Evolutionary conservation across 2,797 vertebrate species (phyloP).

Genomic region (Gadopsis marmoratus): DNA sequence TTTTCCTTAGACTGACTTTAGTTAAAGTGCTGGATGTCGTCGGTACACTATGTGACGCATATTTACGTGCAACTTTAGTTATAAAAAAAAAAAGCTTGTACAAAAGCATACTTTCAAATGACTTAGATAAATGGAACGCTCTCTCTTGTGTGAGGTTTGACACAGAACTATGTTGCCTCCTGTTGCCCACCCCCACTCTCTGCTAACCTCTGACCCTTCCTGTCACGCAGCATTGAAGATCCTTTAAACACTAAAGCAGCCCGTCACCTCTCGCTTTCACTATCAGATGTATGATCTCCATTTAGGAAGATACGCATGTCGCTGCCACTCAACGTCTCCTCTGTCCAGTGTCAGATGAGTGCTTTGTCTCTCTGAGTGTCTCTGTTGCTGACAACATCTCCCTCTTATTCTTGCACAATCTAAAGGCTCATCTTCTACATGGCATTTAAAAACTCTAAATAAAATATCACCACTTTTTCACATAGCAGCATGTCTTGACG

Average conservation of each 20-base stretch:
- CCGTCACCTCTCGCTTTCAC: conserved; percentile 41
- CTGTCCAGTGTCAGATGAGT: background rate
- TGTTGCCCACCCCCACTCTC: background rate
- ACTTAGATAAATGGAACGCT: background rate
- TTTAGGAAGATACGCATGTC: conserved; percentile 60
- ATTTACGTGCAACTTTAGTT: background rate
- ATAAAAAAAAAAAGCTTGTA: background rate
- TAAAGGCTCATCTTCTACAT: background rate
- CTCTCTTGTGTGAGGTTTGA: conserved; percentile 29
- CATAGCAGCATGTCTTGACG: background rate
- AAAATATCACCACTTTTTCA: background rate
- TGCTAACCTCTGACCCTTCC: conserved; percentile 58
- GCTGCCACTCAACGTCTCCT: conserved; percentile 52
- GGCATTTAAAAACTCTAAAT: background rate
- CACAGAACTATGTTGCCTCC: conserved; percentile 27
- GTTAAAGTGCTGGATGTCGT: background rate
- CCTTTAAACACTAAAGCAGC: conserved; percentile 64
- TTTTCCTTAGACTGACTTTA: background rate
- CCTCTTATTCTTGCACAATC: background rate
- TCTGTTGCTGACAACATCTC: background rate
- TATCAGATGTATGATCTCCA: conserved; percentile 56
- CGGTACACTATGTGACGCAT: background rate
- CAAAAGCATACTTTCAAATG: background rate
- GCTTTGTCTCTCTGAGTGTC: background rate
- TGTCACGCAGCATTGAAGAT: conserved; percentile 64